Evolutionary conservation across 1,140 invertebrate species (phyloP), one percentile per base, ranked within the genome.

Genomic region (Pachypeltis micranthus): DNA sequence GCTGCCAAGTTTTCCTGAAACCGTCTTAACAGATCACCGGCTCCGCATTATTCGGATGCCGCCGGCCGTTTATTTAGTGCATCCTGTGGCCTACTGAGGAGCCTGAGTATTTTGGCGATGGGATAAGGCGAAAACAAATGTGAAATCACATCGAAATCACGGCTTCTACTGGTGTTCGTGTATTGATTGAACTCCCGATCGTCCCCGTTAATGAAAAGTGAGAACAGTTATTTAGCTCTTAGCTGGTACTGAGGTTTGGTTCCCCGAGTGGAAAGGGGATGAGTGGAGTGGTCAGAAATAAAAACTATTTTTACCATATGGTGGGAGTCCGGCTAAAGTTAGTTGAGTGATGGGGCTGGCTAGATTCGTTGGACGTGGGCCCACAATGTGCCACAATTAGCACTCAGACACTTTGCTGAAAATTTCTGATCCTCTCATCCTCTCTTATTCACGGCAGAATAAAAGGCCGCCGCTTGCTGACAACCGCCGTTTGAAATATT

Each of bases 241-340:
- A 14, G 47, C 47, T 51, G n/a, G n/a, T 51, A 51, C 47, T 51
- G 19, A 51, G 47, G 47, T 51, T 21, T 21, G 23, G 10, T 51
- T 51, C 47, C 12, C 47, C 47, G 21, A 51, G 4, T 51, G 47
- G 23, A 51, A 51, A 51, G 47, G 47, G 47, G 23, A 51, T 51
- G 47, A 51, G 47, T 51, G n/a, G n/a, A n/a, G n/a, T 14, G 47
- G 47, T 21, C 47, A 51, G 47, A 51, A 51, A 51, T 51, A 51
- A 51, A 51, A 51, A 51, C 23, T 51, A 51, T 51, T 51, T 51
- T 51, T 51, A 51, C 23, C 47, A 7, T 21, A 21, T 51, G 47
- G 47, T 51, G 47, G 47, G 47, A 51, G 47, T 51, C 23, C 12
- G 47, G 47, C 47, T 51, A 51, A 51, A 51, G 47, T 51, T 51